Conservation (phyloP, 1,140 invertebrate species). For the fruit fly (Drosophila melanogaster) region Release_6_plus_ISO1_MT NT_033777.3:30895001-30895500, state of each 20-base stretch:
- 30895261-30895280: conserved; percentile 56
- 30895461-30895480: conserved; percentile 43
- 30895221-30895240: conserved; percentile 43
- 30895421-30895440: conserved; percentile 25
- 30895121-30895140: conserved; percentile 31
- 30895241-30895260: conserved; percentile 59
- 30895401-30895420: conserved; percentile 16
- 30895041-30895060: conserved; percentile 36
- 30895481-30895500: conserved; percentile 19
- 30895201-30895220: conserved; percentile 59
- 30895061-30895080: conserved; percentile 7
- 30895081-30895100: conserved; percentile 45
- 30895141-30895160: conserved; percentile 28
- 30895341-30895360: no score
- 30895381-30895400: conserved; percentile 46
- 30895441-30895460: conserved; percentile 43
- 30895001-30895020: not conserved
- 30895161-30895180: conserved; percentile 39
- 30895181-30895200: conserved; percentile 32
- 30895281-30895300: conserved; percentile 33
- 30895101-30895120: conserved; percentile 9
- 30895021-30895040: not conserved
- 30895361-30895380: conserved; percentile 71
- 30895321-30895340: conserved; percentile 49
- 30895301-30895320: conserved; percentile 7